Evolutionary conservation across 2,888 invertebrate species (phyloP).

Genomic region (Seladonia tumulorum): DNA sequence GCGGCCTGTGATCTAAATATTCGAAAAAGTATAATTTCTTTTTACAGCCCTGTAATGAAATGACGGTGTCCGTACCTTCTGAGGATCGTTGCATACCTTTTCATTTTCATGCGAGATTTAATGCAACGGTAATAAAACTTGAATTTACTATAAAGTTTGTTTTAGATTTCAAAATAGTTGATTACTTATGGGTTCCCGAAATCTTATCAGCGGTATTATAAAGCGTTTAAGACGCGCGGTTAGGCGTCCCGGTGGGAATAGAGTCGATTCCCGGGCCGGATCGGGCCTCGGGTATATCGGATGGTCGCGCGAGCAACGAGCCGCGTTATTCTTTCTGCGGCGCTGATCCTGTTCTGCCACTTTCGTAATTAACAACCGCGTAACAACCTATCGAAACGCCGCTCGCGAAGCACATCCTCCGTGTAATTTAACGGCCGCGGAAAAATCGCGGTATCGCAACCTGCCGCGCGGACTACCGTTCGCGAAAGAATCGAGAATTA

Average conservation of each 20-base stretch:
- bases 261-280: constrained; percentile 13
- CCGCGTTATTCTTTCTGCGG: constrained; percentile 2
- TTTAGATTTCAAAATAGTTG: no score
- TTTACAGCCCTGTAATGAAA: no score
- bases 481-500: constrained; percentile 53
- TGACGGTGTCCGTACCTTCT: no score
- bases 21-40: no score
- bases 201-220: constrained; percentile 49
- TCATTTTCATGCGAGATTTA: no score
- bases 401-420: constrained; percentile 51
- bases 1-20: no score
- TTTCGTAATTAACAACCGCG: constrained; percentile 72
- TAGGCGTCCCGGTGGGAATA: constrained; percentile 9
- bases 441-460: constrained; percentile 60
- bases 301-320: constrained; percentile 32
- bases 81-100: no score
- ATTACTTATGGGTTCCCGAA: no score
- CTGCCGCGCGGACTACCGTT: constrained; percentile 27
- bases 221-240: constrained; percentile 36
- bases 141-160: no score
- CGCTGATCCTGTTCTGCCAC: constrained; percentile 71
- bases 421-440: constrained; percentile 62
- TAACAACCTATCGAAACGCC: constrained; percentile 66
- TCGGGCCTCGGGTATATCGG: background rate
- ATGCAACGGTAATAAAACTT: no score